Evolutionary conservation across 2,888 invertebrate genomes (phyloP).

Genomic region (Rhodophaea formosa): DNA sequence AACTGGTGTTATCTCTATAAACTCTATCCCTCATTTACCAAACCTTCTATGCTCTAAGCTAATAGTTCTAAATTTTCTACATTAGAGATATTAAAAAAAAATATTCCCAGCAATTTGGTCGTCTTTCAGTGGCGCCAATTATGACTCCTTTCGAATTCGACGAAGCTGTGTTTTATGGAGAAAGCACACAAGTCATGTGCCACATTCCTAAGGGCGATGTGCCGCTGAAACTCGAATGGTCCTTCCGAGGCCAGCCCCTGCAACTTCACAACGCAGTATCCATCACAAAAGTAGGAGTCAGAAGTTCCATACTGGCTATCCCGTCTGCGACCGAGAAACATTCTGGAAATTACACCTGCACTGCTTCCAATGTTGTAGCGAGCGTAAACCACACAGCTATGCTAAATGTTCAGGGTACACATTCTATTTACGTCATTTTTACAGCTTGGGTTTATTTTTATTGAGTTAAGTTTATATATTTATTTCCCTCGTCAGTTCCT

Average conservation of each 20-base stretch:
- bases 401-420: slow-evolving; percentile 85
- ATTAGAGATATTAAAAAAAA: not conserved
- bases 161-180: slow-evolving; percentile 79
- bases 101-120: not conserved
- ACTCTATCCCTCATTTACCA: too few species aligned
- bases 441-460: slow-evolving; percentile 43
- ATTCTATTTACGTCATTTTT: slow-evolving; percentile 43
- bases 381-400: slow-evolving; percentile 82
- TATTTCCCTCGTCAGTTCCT: slow-evolving; percentile 71
- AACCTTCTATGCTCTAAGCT: too few species aligned
- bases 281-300: slow-evolving; percentile 81
- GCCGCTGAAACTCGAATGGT: slow-evolving; percentile 86
- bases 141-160: slow-evolving; percentile 82
- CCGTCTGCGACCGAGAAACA: slow-evolving; percentile 85
- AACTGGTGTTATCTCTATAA: too few species aligned
- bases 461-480: slow-evolving; percentile 39
- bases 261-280: slow-evolving; percentile 65
- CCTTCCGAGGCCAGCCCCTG: slow-evolving; percentile 81
- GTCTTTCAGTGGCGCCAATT: slow-evolving; percentile 80
- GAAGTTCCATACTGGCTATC: slow-evolving; percentile 84
- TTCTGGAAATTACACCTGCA: slow-evolving; percentile 89
- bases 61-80: too few species aligned
- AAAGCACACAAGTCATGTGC: slow-evolving; percentile 81
- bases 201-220: slow-evolving; percentile 85
- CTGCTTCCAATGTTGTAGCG: slow-evolving; percentile 86